These are phyloP conservation scores for Onychomys arenicola DNA, from an alignment of 2,797 vertebrate genomes.

Conservation along the genomic window DNA sequence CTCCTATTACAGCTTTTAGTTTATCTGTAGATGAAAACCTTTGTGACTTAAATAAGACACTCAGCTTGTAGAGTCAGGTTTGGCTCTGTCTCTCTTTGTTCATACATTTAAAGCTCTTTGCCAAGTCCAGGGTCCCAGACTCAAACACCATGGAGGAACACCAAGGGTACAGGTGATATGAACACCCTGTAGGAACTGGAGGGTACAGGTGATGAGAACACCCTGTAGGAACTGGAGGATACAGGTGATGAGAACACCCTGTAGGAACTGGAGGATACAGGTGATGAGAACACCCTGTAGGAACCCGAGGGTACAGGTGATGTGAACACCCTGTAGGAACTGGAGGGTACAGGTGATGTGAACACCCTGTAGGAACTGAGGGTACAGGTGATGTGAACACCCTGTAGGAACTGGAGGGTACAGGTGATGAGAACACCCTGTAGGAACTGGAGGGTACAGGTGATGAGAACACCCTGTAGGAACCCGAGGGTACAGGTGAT, in stretches of 20 bases:
- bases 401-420: background rate
- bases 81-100: conserved; percentile 61
- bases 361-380: too few relatives aligned
- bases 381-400: background rate
- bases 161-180: too few relatives aligned
- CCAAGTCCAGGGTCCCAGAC: conserved; percentile 47
- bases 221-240: background rate
- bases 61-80: conserved; percentile 42
- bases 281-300: too few relatives aligned
- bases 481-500: background rate
- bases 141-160: background rate
- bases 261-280: too few relatives aligned
- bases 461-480: background rate
- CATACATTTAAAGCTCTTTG: conserved; percentile 33
- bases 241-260: background rate
- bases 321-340: background rate
- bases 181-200: too few relatives aligned
- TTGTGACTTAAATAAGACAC: conserved; percentile 70
- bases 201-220: background rate
- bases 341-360: background rate
- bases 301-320: background rate
- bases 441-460: background rate
- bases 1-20: conserved; percentile 51
- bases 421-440: too few relatives aligned
- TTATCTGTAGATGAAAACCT: conserved; percentile 74